Percentiles rank a stretch among this genome's conserved stretches.
Conservation (phyloP, 2,797 vertebrate species). For the Otolemur crassicaudatus region DNA sequence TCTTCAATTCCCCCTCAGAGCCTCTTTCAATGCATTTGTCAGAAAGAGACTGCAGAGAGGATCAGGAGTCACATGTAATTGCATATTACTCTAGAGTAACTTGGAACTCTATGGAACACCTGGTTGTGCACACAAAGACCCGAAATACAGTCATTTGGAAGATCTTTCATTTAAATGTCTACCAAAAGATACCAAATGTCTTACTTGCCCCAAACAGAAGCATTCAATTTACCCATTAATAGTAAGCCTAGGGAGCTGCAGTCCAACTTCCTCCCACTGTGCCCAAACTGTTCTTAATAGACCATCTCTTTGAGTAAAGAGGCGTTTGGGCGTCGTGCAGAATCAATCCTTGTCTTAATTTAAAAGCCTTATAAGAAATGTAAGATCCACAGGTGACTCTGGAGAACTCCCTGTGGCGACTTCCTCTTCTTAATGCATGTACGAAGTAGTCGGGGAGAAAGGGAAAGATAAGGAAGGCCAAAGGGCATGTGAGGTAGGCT, state of each 20-base stretch:
- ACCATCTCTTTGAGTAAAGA: constrained; percentile 65
- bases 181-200: constrained; percentile 49
- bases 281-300: constrained; percentile 68
- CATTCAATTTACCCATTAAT: constrained; percentile 69
- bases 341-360: constrained; percentile 70
- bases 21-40: constrained; percentile 12
- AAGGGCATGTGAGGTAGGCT: constrained; percentile 3
- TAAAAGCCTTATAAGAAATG: constrained; percentile 65
- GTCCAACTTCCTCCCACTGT: constrained; percentile 60
- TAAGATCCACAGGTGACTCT: constrained; percentile 49
- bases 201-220: constrained; percentile 46
- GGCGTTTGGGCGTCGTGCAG: constrained; percentile 37
- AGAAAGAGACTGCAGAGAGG: constrained; percentile 23
- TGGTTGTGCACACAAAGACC: constrained; percentile 52
- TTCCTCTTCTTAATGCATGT: constrained; percentile 36
- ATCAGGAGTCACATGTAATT: constrained; percentile 17
- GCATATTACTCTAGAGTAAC: constrained; percentile 20
- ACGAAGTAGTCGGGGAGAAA: constrained; percentile 47
- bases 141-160: constrained; percentile 42
- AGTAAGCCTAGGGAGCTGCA: constrained; percentile 22
- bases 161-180: constrained; percentile 58
- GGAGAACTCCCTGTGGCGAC: constrained; percentile 45
- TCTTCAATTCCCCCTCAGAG: constrained; percentile 13
- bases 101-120: constrained; percentile 20
- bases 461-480: constrained; percentile 31